These are phyloP conservation scores for Apodemia duryi DNA, from an alignment of 2,888 invertebrate species.

Conservation along the genomic window DNA sequence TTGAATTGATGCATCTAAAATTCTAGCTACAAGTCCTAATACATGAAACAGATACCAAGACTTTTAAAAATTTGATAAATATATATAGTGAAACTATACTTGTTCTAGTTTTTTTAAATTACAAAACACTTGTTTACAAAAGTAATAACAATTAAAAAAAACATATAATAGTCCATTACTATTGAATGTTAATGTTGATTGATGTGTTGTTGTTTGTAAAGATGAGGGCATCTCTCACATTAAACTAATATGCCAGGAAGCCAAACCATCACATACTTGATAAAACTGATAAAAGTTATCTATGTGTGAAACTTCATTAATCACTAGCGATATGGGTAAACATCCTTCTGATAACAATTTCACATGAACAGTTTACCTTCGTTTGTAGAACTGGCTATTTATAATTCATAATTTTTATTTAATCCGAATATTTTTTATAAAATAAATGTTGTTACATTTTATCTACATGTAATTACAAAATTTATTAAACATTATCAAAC, in stretches of 20 bases:
- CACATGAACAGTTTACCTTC: conserved; percentile 19
- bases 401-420: no score
- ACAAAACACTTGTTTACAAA: no score
- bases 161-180: neutral
- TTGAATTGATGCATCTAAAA: no score
- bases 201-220: conserved; percentile 4
- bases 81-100: no score
- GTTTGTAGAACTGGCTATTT: neutral
- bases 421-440: no score
- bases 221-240: conserved; percentile 1
- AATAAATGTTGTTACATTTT: no score
- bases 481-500: no score
- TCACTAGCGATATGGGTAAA: conserved; percentile 35
- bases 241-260: neutral
- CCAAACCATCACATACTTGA: neutral
- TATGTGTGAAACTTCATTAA: conserved; percentile 33
- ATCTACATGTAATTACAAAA: no score
- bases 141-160: neutral
- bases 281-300: conserved; percentile 29
- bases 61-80: no score
- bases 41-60: no score
- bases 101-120: no score
- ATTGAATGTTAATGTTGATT: neutral
- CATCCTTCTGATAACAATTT: conserved; percentile 35
- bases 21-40: no score